A percentile compares a stretch with the other conserved stretches of the same genome.
These are phyloP conservation scores for Venturia canescens DNA, from an alignment of 1,140 invertebrate genomes.

Conservation along the genomic window DNA sequence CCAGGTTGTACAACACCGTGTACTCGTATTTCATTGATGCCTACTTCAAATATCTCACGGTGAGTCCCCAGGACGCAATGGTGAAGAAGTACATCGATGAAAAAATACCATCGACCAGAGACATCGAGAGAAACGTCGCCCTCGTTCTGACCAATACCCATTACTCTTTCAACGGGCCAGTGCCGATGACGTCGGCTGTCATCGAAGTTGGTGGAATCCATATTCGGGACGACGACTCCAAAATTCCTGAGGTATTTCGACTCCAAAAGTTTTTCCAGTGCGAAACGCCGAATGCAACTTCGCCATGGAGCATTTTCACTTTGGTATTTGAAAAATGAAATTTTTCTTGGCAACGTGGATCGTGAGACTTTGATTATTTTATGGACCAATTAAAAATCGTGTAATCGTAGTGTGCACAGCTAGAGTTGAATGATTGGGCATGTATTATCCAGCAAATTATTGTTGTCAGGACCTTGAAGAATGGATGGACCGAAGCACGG, in stretches of 20 bases:
- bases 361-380: neutral
- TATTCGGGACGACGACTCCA: conserved; percentile 62
- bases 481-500: conserved; percentile 80
- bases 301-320: no score
- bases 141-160: conserved; percentile 80
- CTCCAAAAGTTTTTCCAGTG: no score
- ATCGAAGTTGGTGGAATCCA: conserved; percentile 81
- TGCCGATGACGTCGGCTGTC: conserved; percentile 73
- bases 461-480: conserved; percentile 80
- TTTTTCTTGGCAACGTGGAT: neutral
- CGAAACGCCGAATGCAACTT: no score
- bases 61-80: conserved; percentile 59
- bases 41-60: conserved; percentile 56
- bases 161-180: conserved; percentile 72
- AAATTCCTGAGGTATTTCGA: conserved; percentile 62
- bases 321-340: no score
- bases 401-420: no score
- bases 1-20: conserved; percentile 78
- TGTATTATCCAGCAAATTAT: no score
- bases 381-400: neutral
- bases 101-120: conserved; percentile 65
- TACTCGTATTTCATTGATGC: conserved; percentile 42
- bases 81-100: conserved; percentile 71
- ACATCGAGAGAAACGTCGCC: conserved; percentile 74
- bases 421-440: no score